Evolutionary conservation across 2,888 invertebrate genomes (phyloP), one percentile per base, ranked within the genome.

Genomic region (Scaptomyza reducta): DNA sequence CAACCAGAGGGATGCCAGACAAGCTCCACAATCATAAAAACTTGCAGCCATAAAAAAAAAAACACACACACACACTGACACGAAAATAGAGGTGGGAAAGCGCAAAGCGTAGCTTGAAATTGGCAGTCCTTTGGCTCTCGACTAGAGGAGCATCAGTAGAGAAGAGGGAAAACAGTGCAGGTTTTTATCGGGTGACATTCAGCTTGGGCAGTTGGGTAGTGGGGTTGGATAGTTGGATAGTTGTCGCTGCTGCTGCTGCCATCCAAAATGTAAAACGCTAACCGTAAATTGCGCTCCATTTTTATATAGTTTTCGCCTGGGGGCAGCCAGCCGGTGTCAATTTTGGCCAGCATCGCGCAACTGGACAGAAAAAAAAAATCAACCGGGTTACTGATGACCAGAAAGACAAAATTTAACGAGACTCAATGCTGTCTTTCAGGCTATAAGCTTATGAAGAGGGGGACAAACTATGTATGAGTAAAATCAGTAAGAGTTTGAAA

Each of bases 241-340:
- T 22, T 22, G 22, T 1, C 2, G 22, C 25, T 25, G 25, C 27
- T 27, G 27, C 27, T 7, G 22, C 42, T 29, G 46, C 62, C 56
- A 25, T 29, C 45, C 70, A 45, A 64, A 64, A 64, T 56, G 58
- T 59, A 59, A 56, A 76, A 56, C 65, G 63, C 56, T 33, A 70
- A 66, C 66, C 67, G 69, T 75, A 83, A 86, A 86, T 86, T 86
- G 86, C 65, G 65, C 70, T 70, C 70, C 70, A 83, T 83, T 83
- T 84, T 73, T 82, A 76, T 78, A 69, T 80, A 74, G 82, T 77
- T 79, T 79, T 63, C 55, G 60, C 55, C 42, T 11, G 44, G 53
- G 54, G 51, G 13, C 68, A 83, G 56, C 67, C 57, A 73, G 71
- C 65, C 80, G 68, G 57, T 85, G 85, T 85, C 85, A 82, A 82